Conservation (phyloP, 2,113 vertebrate genomes). For the Vulpes vulpes region DNA sequence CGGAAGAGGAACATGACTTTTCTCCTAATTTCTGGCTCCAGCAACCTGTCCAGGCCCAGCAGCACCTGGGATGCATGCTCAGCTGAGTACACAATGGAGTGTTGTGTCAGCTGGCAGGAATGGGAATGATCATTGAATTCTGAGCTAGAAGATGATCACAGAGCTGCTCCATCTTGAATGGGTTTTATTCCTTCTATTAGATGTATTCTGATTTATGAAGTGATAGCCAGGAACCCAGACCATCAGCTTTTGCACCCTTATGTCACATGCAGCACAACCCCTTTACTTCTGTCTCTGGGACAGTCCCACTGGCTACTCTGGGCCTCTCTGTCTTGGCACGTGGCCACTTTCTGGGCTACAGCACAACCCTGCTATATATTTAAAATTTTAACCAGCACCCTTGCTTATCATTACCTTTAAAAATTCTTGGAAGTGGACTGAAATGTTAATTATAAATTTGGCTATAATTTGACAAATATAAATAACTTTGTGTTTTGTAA, state of each 20-base stretch:
- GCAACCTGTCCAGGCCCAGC: background rate
- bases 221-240: background rate
- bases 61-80: accelerated
- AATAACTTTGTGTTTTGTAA: background rate
- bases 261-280: background rate
- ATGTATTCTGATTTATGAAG: background rate
- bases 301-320: background rate
- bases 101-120: accelerated
- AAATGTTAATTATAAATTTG: background rate
- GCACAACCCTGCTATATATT: background rate
- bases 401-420: background rate
- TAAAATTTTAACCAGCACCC: background rate
- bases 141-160: background rate
- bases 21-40: background rate
- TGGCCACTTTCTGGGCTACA: background rate
- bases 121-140: background rate
- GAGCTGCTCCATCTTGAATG: background rate
- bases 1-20: background rate
- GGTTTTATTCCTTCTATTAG: background rate
- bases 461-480: background rate
- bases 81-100: background rate
- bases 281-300: background rate
- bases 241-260: background rate
- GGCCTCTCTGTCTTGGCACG: background rate
- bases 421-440: background rate